Conservation (phyloP, 2,888 invertebrate species). For the Thereva nobilitata region DNA sequence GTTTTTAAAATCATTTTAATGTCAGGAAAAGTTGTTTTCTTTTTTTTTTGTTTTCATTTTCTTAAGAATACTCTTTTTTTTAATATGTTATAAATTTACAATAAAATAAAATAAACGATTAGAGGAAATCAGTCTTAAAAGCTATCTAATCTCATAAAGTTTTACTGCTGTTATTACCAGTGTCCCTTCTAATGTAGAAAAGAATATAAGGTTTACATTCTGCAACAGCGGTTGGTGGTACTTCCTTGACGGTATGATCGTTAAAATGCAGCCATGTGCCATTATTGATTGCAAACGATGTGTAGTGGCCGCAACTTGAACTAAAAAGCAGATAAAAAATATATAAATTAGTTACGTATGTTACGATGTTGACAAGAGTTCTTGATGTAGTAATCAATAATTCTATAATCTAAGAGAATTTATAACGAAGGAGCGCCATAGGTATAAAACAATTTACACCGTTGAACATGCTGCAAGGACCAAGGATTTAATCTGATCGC, state of each 20-base stretch:
- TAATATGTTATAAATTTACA: conserved; percentile 17
- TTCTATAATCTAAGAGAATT: too few relatives aligned
- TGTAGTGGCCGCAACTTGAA: conserved; percentile 83
- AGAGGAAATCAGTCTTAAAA: conserved; percentile 40
- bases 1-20: too few relatives aligned
- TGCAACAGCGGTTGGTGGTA: conserved; percentile 67
- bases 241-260: conserved; percentile 75
- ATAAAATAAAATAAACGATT: conserved; percentile 26
- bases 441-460: too few relatives aligned
- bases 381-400: too few relatives aligned
- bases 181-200: conserved; percentile 76
- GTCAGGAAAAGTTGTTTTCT: background rate
- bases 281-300: conserved; percentile 79
- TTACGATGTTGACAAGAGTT: too few relatives aligned
- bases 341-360: background rate
- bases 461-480: too few relatives aligned
- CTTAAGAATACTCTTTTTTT: conserved; percentile 6
- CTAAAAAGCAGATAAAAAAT: conserved; percentile 57
- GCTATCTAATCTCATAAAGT: conserved; percentile 40
- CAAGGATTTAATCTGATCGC: too few relatives aligned
- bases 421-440: too few relatives aligned
- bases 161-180: conserved; percentile 39
- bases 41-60: background rate
- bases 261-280: conserved; percentile 86
- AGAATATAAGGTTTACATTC: conserved; percentile 83